phyloP scores from a whole-genome alignment of 2,888 invertebrate genomes.

The Malacosoma neustria region DNA sequence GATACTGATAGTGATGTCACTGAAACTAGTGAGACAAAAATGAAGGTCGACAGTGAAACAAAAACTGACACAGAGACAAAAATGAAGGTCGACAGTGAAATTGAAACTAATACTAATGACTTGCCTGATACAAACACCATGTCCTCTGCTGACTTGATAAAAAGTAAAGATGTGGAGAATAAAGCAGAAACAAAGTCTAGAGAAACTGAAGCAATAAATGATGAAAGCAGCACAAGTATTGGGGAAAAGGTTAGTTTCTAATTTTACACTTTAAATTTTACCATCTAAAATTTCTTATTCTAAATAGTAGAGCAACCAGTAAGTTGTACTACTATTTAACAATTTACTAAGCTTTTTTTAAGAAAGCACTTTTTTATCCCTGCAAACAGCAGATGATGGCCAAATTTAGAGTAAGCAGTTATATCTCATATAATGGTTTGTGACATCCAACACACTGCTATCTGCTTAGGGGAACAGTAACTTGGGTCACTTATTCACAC shows the following conservation, averaged over 20 bases:
- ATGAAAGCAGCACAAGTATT: background rate
- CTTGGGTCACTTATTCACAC: no score
- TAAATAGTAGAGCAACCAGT: no score
- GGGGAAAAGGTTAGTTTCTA: background rate
- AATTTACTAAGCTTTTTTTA: no score
- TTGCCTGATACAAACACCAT: constrained; percentile 15
- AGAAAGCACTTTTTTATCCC: no score
- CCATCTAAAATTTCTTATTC: background rate
- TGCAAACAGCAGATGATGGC: no score
- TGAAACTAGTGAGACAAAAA: constrained; percentile 35
- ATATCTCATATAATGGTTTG: no score
- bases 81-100: constrained; percentile 21
- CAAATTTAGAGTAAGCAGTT: no score
- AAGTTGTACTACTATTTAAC: no score
- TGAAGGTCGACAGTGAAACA: constrained; percentile 23
- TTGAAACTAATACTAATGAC: constrained; percentile 22
- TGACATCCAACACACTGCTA: no score
- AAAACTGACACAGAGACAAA: constrained; percentile 21
- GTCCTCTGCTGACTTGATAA: background rate
- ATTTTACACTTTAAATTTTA: background rate
- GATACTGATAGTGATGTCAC: constrained; percentile 47
- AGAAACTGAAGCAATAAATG: background rate
- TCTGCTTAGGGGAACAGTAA: no score
- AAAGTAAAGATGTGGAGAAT: background rate
- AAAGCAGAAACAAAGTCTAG: background rate